These are phyloP conservation scores for Trididemnum miniatum DNA, from an alignment of 23 tunicate species.

Conservation along the genomic window DNA sequence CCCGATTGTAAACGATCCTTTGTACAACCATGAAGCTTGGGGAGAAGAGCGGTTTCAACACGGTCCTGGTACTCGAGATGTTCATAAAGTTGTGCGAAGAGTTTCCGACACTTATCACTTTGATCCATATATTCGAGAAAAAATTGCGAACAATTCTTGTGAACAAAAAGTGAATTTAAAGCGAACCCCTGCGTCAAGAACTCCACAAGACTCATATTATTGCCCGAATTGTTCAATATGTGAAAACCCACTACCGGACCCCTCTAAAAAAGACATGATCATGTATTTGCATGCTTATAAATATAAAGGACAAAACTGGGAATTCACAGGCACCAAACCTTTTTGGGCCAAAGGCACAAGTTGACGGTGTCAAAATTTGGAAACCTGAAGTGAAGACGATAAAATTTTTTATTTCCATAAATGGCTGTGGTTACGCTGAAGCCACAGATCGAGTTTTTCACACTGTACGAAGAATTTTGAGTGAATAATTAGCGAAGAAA, in stretches of 20 bases:
- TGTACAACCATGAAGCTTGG: conserved; percentile 91
- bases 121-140: not conserved
- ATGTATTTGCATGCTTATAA: conserved; percentile 86
- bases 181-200: not conserved
- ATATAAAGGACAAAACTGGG: conserved; percentile 86
- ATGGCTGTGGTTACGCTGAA: no score
- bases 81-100: conserved; percentile 39
- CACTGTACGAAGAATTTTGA: no score
- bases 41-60: conserved; percentile 62
- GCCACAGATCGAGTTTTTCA: no score
- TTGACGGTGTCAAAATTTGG: no score
- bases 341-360: conserved; percentile 78
- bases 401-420: no score
- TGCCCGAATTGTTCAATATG: conserved; percentile 72
- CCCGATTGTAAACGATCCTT: conserved; percentile 88
- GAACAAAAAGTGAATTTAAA: not conserved
- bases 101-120: not conserved
- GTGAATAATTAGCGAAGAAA: no score
- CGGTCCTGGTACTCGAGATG: conserved; percentile 46
- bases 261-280: conserved; percentile 41
- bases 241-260: conserved; percentile 72
- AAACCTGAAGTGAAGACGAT: no score
- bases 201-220: not conserved
- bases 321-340: conserved; percentile 69
- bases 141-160: not conserved